phyloP scores from a whole-genome alignment of 1,140 invertebrate genomes.

The Drosophila willistoni region DNA sequence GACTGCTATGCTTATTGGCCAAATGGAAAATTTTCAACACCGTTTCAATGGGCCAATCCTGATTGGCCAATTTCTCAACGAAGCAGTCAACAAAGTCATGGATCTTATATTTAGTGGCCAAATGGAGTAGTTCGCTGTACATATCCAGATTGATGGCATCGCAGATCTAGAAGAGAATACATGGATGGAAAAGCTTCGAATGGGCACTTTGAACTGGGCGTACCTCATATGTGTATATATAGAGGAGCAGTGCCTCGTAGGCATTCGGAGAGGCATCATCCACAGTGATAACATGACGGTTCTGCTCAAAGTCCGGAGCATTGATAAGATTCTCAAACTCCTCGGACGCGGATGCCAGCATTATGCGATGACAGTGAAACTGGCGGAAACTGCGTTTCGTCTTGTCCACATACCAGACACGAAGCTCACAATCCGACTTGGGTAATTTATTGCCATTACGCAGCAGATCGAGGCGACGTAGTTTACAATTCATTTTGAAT shows the following conservation, averaged over 20 bases:
- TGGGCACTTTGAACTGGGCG: background rate
- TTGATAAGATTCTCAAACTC: slow-evolving; percentile 49
- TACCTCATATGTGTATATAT: slow-evolving; percentile 66
- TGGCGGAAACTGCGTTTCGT: slow-evolving; percentile 16
- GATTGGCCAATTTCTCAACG: slow-evolving; percentile 34
- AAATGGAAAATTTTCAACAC: slow-evolving; percentile 52
- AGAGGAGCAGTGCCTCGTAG: slow-evolving; percentile 54
- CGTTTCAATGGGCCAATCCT: slow-evolving; percentile 44
- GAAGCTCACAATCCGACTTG: slow-evolving; percentile 58
- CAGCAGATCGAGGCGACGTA: slow-evolving; percentile 59
- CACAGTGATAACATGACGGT: slow-evolving; percentile 33
- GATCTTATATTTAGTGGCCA: slow-evolving; percentile 45
- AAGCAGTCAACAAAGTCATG: slow-evolving; percentile 52
- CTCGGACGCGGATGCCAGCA: slow-evolving; percentile 52
- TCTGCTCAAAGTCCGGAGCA: slow-evolving; percentile 29
- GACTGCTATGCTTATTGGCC: slow-evolving; percentile 34
- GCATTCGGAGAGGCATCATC: slow-evolving; percentile 54
- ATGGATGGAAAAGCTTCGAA: too few species aligned
- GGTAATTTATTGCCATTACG: slow-evolving; percentile 35
- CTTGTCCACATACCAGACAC: slow-evolving; percentile 34
- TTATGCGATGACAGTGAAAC: slow-evolving; percentile 52
- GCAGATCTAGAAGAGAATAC: background rate
- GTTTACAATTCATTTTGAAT: slow-evolving; percentile 57
- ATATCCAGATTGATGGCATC: slow-evolving; percentile 44
- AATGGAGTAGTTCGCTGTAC: slow-evolving; percentile 38